Percentiles rank a stretch among this genome's conserved stretches.
Evolutionary conservation across 1,140 invertebrate species (phyloP).

Genomic region (Cyclina sinensis): DNA sequence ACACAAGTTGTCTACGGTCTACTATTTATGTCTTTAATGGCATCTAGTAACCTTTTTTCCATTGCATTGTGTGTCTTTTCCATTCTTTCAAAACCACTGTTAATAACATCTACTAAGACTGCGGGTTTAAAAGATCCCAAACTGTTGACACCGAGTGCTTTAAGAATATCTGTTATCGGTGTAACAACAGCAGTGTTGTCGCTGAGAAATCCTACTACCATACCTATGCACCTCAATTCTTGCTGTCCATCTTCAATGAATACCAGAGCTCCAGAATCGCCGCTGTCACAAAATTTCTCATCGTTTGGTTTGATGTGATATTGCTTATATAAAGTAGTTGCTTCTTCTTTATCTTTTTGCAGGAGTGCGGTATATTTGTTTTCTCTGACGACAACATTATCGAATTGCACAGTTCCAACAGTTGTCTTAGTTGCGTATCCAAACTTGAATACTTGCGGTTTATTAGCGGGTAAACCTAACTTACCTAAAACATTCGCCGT

Average conservation of each 20-base stretch:
- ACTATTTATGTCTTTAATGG: no score
- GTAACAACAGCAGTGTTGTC: background rate
- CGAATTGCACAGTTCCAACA: background rate
- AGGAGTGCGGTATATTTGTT: background rate
- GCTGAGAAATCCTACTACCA: background rate
- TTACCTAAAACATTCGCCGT: background rate
- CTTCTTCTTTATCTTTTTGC: background rate
- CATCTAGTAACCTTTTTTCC: no score
- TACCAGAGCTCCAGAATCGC: background rate
- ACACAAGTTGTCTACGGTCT: no score
- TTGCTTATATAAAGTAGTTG: background rate
- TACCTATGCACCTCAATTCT: background rate
- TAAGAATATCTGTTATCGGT: background rate
- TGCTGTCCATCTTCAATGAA: background rate
- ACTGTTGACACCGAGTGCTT: background rate
- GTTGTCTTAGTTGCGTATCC: background rate
- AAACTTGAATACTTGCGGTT: background rate
- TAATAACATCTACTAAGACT: no score
- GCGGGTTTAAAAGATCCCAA: background rate
- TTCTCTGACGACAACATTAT: background rate
- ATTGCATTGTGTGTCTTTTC: no score
- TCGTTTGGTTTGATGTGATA: slow-evolving; percentile 1
- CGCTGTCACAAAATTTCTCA: background rate
- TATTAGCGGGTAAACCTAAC: background rate
- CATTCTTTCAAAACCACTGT: no score